Evolutionary conservation across 2,797 vertebrate genomes (phyloP).

Genomic region (Micropoecilia bifurca): DNA sequence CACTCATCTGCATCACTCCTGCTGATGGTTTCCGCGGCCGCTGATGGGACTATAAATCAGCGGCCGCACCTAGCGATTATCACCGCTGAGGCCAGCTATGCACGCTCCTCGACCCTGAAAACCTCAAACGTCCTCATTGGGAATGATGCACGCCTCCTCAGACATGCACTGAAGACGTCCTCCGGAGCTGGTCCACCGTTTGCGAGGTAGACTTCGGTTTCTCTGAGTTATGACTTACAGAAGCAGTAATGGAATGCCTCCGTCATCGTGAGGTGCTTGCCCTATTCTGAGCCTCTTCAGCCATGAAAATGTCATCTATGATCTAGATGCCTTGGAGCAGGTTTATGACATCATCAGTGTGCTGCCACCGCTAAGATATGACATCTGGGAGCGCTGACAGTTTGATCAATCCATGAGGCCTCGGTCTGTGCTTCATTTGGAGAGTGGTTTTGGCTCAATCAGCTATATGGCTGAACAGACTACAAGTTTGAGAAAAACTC

Average conservation of each 20-base stretch:
- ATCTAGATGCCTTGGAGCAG: constrained; percentile 71
- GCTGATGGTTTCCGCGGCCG: constrained; percentile 73
- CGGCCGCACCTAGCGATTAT: constrained; percentile 78
- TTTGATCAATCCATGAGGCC: constrained; percentile 59
- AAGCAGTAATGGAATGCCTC: constrained; percentile 71
- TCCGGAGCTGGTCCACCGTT: constrained; percentile 42
- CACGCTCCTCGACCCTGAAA: constrained; percentile 64
- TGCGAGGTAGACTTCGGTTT: constrained; percentile 21
- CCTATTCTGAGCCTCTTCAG: constrained; percentile 70
- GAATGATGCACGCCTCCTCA: constrained; percentile 42
- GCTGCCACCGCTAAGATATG: constrained; percentile 75
- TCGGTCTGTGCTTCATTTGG: constrained; percentile 47
- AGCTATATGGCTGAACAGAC: constrained; percentile 49
- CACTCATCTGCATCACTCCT: constrained; percentile 71
- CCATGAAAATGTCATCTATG: constrained; percentile 79
- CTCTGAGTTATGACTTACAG: constrained; percentile 64
- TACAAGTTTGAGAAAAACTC: constrained; percentile 67
- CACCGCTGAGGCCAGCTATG: constrained; percentile 65
- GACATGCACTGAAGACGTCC: constrained; percentile 51
- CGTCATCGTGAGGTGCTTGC: constrained; percentile 59
- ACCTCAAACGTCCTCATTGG: constrained; percentile 63
- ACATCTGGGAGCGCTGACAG: constrained; percentile 27
- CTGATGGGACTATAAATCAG: constrained; percentile 81
- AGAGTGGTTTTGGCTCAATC: constrained; percentile 52
- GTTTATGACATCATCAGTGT: constrained; percentile 83